Percentiles rank a stretch among this genome's conserved stretches.
Evolutionary conservation across 2,888 invertebrate species (phyloP).

Genomic region (Notodonta ziczac): DNA sequence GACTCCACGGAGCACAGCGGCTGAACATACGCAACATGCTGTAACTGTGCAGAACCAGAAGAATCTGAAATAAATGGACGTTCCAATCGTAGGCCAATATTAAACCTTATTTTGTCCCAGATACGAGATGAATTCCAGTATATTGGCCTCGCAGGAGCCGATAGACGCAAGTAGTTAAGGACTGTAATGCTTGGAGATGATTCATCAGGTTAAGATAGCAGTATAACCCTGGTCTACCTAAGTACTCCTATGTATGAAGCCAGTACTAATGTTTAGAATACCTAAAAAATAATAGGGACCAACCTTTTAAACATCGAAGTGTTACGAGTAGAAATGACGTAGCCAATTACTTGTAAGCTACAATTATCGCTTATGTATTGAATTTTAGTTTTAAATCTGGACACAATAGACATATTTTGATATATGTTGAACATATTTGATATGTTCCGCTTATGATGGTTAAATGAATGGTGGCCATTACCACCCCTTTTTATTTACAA

Average conservation of each 20-base stretch:
- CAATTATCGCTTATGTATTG: slow-evolving; percentile 67
- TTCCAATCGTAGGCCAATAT: too few relatives aligned
- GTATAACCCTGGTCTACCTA: too few relatives aligned
- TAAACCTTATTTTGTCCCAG: too few relatives aligned
- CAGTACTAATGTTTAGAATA: too few relatives aligned
- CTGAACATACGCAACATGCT: slow-evolving; percentile 57
- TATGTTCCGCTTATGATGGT: background rate
- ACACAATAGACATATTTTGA: slow-evolving; percentile 25
- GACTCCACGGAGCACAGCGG: slow-evolving; percentile 62
- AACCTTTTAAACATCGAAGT: slow-evolving; percentile 63
- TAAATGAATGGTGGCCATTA: too few relatives aligned
- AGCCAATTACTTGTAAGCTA: slow-evolving; percentile 62
- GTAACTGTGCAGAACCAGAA: slow-evolving; percentile 82
- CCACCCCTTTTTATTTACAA: too few relatives aligned
- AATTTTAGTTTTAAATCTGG: slow-evolving; percentile 48
- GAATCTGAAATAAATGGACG: slow-evolving; percentile 61
- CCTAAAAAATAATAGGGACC: slow-evolving; percentile 6
- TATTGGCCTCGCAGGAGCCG: too few relatives aligned
- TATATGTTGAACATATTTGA: background rate
- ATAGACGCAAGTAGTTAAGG: too few relatives aligned
- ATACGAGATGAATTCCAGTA: too few relatives aligned
- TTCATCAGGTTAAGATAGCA: too few relatives aligned
- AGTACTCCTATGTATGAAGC: too few relatives aligned
- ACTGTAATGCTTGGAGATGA: too few relatives aligned
- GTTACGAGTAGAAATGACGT: slow-evolving; percentile 57